phyloP scores from a whole-genome alignment of 2,797 vertebrate genomes.

The Hydrophis major region DNA sequence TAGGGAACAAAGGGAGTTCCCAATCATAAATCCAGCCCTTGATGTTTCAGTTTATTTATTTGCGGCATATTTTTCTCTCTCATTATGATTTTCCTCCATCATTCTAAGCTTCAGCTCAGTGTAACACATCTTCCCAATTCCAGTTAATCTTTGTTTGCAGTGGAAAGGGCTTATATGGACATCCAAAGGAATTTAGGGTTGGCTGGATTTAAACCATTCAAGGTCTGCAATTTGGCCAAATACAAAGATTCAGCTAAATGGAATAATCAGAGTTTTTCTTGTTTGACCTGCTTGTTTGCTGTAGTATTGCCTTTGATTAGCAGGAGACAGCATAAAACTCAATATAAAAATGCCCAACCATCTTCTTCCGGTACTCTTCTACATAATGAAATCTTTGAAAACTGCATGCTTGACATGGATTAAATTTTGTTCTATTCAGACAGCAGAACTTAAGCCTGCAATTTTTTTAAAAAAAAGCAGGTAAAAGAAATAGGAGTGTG shows the following conservation, averaged over 20 bases:
- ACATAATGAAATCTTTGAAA: not conserved
- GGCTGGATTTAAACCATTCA: not conserved
- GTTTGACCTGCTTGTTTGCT: not conserved
- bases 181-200: not conserved
- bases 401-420: not conserved
- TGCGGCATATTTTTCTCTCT: not conserved
- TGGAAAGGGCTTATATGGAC: not conserved
- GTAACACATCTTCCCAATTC: not conserved
- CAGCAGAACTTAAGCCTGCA: not conserved
- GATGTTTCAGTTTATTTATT: not conserved
- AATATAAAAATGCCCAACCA: fast-evolving
- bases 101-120: not conserved
- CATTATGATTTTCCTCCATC: not conserved
- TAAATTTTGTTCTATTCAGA: not conserved
- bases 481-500: not conserved
- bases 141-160: not conserved
- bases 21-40: not conserved
- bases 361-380: not conserved
- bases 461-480: not conserved
- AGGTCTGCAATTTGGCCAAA: not conserved
- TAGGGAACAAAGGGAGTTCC: not conserved
- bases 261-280: fast-evolving
- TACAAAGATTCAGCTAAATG: not conserved
- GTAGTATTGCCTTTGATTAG: not conserved
- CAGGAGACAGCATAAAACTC: not conserved